Evolutionary conservation across 2,797 vertebrate genomes (phyloP).

Genomic region (Paramormyrops hopkinsi): DNA sequence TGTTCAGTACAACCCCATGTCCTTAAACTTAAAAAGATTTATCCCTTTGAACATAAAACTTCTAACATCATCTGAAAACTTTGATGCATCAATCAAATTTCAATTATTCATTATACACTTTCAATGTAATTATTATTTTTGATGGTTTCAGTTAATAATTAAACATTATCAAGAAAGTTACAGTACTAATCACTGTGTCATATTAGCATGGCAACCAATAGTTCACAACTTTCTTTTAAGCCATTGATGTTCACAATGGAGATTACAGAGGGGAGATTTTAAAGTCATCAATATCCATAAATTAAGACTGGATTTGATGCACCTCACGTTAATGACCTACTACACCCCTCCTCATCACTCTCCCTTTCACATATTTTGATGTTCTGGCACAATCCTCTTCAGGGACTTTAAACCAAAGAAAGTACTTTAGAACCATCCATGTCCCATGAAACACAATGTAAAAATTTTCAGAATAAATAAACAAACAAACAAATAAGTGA

Average conservation of each 20-base stretch:
- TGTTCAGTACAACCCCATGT: not conserved
- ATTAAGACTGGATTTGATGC: not conserved
- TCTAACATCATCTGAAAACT: constrained; percentile 38
- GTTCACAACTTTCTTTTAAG: not conserved
- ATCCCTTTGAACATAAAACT: constrained; percentile 16
- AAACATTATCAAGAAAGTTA: constrained; percentile 63
- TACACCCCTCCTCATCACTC: not conserved
- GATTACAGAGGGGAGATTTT: not conserved
- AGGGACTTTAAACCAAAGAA: not conserved
- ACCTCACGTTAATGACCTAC: not conserved
- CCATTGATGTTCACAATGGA: not conserved
- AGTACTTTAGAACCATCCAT: not conserved
- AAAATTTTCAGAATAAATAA: not conserved
- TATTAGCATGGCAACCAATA: not conserved
- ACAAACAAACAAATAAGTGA: not conserved
- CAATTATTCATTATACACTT: constrained; percentile 68
- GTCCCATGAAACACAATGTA: not conserved
- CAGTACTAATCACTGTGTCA: constrained; percentile 45
- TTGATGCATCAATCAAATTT: constrained; percentile 58
- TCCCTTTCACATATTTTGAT: not conserved
- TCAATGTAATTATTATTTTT: constrained; percentile 58
- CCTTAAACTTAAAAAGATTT: constrained; percentile 46
- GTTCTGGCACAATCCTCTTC: not conserved
- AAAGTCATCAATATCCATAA: not conserved
- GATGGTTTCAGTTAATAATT: constrained; percentile 65